Evolutionary conservation across 2,888 invertebrate species (phyloP).

Genomic region (Leucophenga montana): DNA sequence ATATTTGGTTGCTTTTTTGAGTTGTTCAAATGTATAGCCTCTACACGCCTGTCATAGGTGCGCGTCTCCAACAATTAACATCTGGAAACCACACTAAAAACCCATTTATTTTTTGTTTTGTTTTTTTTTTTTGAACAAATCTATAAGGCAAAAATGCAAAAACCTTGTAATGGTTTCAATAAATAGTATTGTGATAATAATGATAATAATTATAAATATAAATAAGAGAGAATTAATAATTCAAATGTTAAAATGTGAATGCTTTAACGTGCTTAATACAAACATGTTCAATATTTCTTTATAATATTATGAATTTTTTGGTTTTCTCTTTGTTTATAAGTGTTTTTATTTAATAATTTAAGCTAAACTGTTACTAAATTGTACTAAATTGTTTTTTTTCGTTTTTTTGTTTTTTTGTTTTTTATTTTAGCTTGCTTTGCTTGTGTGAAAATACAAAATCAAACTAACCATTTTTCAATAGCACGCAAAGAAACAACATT

Average conservation of each 20-base stretch:
- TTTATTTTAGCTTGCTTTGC: neutral
- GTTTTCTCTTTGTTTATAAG: too few species aligned
- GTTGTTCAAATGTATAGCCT: too few species aligned
- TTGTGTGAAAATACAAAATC: slow-evolving; percentile 59
- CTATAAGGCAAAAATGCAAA: slow-evolving; percentile 15
- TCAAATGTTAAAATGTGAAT: neutral
- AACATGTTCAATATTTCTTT: too few species aligned
- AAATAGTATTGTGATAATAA: too few species aligned
- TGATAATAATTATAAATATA: too few species aligned
- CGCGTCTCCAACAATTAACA: too few species aligned
- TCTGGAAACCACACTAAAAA: neutral
- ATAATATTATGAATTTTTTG: too few species aligned
- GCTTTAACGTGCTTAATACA: neutral
- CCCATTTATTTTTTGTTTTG: neutral
- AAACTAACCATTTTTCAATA: slow-evolving; percentile 64
- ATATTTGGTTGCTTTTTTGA: too few species aligned
- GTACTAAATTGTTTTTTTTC: neutral
- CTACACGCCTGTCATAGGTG: too few species aligned
- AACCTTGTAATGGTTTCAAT: neutral
- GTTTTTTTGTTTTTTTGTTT: slow-evolving; percentile 1
- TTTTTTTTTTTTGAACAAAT: neutral
- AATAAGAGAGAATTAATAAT: neutral
- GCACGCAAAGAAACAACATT: slow-evolving; percentile 37
- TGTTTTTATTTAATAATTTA: neutral
- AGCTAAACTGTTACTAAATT: neutral